Conservation (phyloP, 2,888 invertebrate genomes). For the Melanotus villosus region DNA sequence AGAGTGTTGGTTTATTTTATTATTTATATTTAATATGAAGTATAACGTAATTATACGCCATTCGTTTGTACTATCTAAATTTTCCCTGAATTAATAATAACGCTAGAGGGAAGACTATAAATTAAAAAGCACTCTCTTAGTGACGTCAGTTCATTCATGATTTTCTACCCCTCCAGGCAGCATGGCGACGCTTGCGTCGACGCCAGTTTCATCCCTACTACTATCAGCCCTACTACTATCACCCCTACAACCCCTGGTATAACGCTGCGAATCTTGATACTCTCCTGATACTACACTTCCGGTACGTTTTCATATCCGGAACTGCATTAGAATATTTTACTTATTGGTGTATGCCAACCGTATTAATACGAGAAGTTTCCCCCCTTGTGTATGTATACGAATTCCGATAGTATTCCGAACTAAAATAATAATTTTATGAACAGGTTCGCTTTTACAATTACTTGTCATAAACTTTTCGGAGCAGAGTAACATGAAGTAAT, state of each 20-base stretch:
- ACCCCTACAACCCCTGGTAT: constrained; percentile 37
- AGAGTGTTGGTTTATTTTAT: not conserved
- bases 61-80: not conserved
- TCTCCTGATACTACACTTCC: constrained; percentile 52
- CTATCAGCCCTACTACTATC: constrained; percentile 29
- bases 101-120: constrained; percentile 7
- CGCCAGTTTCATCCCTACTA: constrained; percentile 33
- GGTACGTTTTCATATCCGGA: constrained; percentile 36
- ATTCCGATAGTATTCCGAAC: too few relatives aligned
- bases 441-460: too few relatives aligned
- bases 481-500: too few relatives aligned
- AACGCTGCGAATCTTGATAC: constrained; percentile 38
- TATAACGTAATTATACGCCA: not conserved
- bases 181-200: constrained; percentile 46
- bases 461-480: too few relatives aligned
- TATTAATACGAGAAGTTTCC: too few relatives aligned
- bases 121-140: constrained; percentile 30
- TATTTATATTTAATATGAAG: not conserved
- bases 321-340: not conserved
- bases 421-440: too few relatives aligned
- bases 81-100: constrained; percentile 13
- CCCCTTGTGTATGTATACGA: too few relatives aligned
- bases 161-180: constrained; percentile 53
- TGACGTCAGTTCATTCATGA: constrained; percentile 62
- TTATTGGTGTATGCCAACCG: too few relatives aligned